Percentiles rank a stretch among this genome's conserved stretches.
phyloP scores from a whole-genome alignment of 2,113 vertebrate species.

The Seriola dumerili region DNA sequence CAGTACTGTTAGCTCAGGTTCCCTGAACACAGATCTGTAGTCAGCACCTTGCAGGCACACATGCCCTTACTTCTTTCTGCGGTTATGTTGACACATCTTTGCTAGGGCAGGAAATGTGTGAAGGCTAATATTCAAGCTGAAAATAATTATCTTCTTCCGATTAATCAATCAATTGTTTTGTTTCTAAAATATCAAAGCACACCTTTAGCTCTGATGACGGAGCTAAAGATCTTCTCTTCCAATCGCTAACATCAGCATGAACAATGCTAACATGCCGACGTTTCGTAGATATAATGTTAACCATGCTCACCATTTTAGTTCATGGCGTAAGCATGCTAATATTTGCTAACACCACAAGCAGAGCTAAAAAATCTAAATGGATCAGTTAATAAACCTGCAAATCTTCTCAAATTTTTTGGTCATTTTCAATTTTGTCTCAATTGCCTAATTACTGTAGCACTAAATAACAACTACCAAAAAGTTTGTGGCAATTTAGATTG shows the following conservation, averaged over 20 bases:
- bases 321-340: not conserved
- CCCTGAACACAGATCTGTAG: conserved; percentile 25
- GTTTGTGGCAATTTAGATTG: too few relatives aligned
- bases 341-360: not conserved
- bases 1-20: conserved; percentile 70
- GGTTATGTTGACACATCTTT: conserved; percentile 3
- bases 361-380: too few relatives aligned
- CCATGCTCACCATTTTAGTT: not conserved
- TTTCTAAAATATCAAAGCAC: not conserved
- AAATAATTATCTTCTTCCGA: not conserved
- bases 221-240: not conserved
- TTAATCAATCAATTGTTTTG: too few relatives aligned
- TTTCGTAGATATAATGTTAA: not conserved
- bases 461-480: too few relatives aligned
- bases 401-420: not conserved
- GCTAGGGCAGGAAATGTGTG: not conserved
- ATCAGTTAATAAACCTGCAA: conserved; percentile 3
- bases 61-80: not conserved
- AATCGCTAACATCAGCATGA: too few relatives aligned
- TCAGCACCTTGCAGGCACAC: not conserved
- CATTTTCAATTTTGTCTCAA: too few relatives aligned
- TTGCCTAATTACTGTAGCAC: too few relatives aligned
- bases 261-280: not conserved
- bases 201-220: not conserved
- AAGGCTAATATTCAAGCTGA: not conserved